phyloP scores from a whole-genome alignment of 2,888 invertebrate species.

The Meloe dianella region DNA sequence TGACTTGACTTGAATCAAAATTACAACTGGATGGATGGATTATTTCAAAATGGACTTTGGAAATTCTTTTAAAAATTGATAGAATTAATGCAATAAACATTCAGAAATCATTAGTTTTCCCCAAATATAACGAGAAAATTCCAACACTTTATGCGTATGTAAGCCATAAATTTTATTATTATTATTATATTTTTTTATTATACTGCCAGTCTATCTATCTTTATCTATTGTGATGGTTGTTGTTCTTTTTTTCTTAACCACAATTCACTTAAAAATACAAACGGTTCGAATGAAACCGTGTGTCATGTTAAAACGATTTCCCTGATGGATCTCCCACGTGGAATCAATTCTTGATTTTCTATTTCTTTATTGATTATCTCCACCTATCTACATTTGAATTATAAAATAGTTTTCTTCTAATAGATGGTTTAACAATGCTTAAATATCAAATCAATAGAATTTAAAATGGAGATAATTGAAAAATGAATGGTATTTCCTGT shows the following conservation, averaged over 20 bases:
- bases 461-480: background rate
- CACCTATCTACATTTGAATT: background rate
- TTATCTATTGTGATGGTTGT: background rate
- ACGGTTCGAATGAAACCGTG: background rate
- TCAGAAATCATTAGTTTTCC: too few relatives aligned
- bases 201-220: too few relatives aligned
- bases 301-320: background rate
- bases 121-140: too few relatives aligned
- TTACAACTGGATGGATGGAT: too few relatives aligned
- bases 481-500: slow-evolving; percentile 2
- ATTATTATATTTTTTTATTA: background rate
- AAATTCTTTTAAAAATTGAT: too few relatives aligned
- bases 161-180: too few relatives aligned
- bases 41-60: too few relatives aligned
- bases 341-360: background rate
- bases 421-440: background rate
- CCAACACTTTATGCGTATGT: too few relatives aligned
- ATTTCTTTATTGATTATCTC: too few relatives aligned
- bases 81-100: too few relatives aligned
- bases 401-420: too few relatives aligned
- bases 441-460: background rate
- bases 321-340: background rate
- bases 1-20: too few relatives aligned
- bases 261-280: background rate
- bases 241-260: background rate